Conservation (phyloP, 2,888 invertebrate genomes). For the Leptinotarsa haldemani region DNA sequence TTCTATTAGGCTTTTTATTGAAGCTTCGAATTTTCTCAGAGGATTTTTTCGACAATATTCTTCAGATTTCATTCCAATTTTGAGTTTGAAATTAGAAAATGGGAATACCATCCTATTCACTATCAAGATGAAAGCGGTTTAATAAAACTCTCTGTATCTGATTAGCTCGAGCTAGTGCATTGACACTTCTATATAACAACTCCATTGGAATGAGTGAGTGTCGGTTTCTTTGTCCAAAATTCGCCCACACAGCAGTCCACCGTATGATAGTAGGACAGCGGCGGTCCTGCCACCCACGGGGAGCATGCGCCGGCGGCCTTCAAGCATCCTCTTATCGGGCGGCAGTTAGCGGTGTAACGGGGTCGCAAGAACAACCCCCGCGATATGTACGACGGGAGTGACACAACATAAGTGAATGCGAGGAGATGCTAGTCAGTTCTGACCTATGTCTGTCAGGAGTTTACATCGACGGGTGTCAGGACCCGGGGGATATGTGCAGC, state of each 20-base stretch:
- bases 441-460: constrained; percentile 68
- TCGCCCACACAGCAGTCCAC: constrained; percentile 19
- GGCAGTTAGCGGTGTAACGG: constrained; percentile 62
- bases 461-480: constrained; percentile 67
- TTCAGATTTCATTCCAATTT: no score
- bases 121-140: no score
- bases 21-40: no score
- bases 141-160: no score
- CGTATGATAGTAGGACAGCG: constrained; percentile 35
- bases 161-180: neutral
- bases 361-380: constrained; percentile 63
- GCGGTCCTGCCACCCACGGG: constrained; percentile 28
- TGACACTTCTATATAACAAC: neutral
- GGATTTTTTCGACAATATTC: no score
- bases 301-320: constrained; percentile 57
- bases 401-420: constrained; percentile 61
- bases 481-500: constrained; percentile 66
- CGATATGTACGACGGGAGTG: constrained; percentile 62
- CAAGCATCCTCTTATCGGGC: constrained; percentile 50
- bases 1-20: no score
- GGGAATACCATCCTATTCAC: no score
- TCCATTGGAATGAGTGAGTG: neutral
- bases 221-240: constrained; percentile 8
- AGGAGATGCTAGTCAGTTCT: constrained; percentile 65
- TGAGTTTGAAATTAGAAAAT: no score